Evolutionary conservation across 2,113 vertebrate species (phyloP), one percentile per base, ranked within the genome.

Genomic region (Gambusia holbrooki): DNA sequence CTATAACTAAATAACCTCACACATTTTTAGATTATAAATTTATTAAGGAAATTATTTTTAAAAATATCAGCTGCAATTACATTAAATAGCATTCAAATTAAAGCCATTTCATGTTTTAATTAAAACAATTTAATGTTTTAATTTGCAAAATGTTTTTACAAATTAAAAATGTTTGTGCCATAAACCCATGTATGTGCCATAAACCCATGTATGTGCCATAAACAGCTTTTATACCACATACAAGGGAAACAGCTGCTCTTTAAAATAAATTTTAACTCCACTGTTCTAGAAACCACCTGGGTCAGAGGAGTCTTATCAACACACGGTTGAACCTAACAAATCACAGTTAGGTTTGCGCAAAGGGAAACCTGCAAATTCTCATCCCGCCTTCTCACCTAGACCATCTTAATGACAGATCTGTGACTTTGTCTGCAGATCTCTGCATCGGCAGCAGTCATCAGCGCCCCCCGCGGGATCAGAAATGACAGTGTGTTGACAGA

Each of bases 401-500:
- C 32, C 27, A 14, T 42, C 72, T 69, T 54, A 66, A 51, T 7
- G 62, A 69, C 64, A 66, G 66, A 81, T 4, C 2, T 17, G 25
- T 11, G 68, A 77, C 42, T 63, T 74, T n/a, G 54, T 76, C 66
- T 69, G 77, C 62, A 62, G 71, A 67, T 83, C 61, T 66, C 79
- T 83, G 76, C 82, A 58, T 54, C 80, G 48, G 69, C 62, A 69
- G 25, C 71, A 33, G 79, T 29, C 42, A 74, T 81, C 75, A 64
- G 1, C 12, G 45, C 81, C 80, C 76, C 71, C 58, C 3, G 64
- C 74, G 76, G 40, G 15, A 75, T 72, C n/a, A 13, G 79, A 69
- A 65, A 73, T 60, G 88, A 81, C 84, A 84, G 71, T 17, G 54
- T 74, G 89, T 84, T 87, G 91, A 89, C 93, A 88, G 79, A 19